Percentiles rank a stretch among this genome's conserved stretches.
Conservation (phyloP, 1,140 invertebrate genomes). For the Meloidogyne hapla region DNA sequence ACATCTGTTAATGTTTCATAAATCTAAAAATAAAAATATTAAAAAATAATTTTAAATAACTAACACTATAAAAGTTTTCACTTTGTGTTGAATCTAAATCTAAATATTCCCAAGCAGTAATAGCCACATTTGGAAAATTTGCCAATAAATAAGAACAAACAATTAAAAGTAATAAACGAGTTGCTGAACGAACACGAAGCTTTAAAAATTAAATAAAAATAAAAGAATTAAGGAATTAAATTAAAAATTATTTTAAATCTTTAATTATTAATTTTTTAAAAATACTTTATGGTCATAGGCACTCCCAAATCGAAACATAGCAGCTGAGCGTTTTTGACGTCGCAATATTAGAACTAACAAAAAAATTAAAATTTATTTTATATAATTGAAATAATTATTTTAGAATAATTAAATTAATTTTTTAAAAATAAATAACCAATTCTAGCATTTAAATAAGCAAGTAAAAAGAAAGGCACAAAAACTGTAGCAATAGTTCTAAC, state of each 20-base stretch:
- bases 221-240: neutral
- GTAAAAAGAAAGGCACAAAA: slow-evolving; percentile 52
- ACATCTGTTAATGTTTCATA: slow-evolving; percentile 49
- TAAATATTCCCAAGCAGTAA: slow-evolving; percentile 53
- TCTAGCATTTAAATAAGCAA: slow-evolving; percentile 47
- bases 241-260: neutral
- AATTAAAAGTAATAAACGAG: slow-evolving; percentile 47
- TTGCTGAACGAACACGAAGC: slow-evolving; percentile 51
- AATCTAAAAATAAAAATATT: slow-evolving; percentile 30
- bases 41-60: slow-evolving; percentile 15
- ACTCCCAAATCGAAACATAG: slow-evolving; percentile 49
- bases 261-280: neutral
- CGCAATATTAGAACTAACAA: slow-evolving; percentile 38
- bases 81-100: slow-evolving; percentile 48
- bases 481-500: slow-evolving; percentile 44
- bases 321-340: slow-evolving; percentile 50
- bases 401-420: neutral
- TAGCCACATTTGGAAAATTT: slow-evolving; percentile 48
- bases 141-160: slow-evolving; percentile 52
- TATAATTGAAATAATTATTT: no score
- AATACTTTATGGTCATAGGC: slow-evolving; percentile 48
- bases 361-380: neutral
- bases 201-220: slow-evolving; percentile 23
- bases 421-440: slow-evolving; percentile 28
- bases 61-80: slow-evolving; percentile 35